These are phyloP conservation scores for Adelphocoris suturalis DNA, from an alignment of 2,888 invertebrate genomes.

Conservation along the genomic window DNA sequence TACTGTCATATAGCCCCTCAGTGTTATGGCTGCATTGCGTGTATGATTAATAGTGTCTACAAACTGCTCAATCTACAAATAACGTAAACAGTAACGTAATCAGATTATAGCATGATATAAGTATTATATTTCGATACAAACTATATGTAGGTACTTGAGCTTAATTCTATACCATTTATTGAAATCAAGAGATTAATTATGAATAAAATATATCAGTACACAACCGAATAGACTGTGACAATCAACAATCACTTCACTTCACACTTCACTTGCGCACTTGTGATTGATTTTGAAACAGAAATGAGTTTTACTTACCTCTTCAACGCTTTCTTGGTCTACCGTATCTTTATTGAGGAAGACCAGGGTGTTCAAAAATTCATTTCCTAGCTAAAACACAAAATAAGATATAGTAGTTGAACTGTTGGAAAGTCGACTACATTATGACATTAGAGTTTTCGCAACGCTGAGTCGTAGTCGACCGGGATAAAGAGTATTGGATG, in stretches of 20 bases:
- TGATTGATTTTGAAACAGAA: no score
- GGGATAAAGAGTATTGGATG: no score
- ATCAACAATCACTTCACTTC: no score
- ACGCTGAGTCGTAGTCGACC: no score
- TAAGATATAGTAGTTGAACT: background rate
- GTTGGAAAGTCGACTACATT: no score
- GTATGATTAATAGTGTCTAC: background rate
- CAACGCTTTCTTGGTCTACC: background rate
- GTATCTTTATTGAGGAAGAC: background rate
- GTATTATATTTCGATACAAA: no score
- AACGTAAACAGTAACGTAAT: background rate
- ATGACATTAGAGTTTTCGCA: no score
- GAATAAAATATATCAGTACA: background rate
- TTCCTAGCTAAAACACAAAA: background rate
- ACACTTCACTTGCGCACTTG: no score
- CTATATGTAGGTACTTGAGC: no score
- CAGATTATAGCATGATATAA: no score
- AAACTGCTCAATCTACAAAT: background rate
- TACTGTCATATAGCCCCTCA: constrained; percentile 47
- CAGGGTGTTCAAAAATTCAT: background rate
- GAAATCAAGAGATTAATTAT: background rate
- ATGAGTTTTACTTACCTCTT: constrained; percentile 38
- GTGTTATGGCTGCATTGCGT: constrained; percentile 40
- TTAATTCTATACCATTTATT: no score
- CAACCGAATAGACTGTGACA: no score